Conservation (phyloP, 2,888 invertebrate genomes). For the Branchipolynoe longqiensis region DNA sequence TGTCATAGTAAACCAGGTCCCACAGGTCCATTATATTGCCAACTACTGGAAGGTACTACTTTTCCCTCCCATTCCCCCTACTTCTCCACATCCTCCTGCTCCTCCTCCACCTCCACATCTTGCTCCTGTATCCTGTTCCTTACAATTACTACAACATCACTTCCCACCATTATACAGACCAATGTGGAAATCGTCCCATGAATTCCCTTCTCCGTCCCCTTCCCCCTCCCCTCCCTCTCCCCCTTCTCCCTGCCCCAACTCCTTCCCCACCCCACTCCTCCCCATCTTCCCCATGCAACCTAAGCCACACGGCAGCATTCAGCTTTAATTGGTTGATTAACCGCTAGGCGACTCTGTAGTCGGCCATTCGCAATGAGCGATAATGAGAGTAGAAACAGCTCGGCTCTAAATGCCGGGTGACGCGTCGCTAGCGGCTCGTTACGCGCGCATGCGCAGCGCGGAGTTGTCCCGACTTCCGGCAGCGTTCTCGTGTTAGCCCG, state of each 20-base stretch:
- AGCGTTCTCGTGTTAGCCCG: neutral
- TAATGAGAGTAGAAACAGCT: neutral
- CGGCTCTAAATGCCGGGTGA: neutral
- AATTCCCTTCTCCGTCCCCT: conserved; percentile 5
- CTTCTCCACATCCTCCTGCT: too few relatives aligned
- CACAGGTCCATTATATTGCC: too few relatives aligned
- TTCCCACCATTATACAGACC: too few relatives aligned
- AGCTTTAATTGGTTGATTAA: conserved; percentile 8
- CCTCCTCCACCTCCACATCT: too few relatives aligned
- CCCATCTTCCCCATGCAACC: neutral
- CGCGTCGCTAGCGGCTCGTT: conserved; percentile 7
- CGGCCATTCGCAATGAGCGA: conserved; percentile 15
- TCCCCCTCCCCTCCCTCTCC: neutral
- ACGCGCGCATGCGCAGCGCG: conserved; percentile 1
- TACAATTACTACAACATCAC: too few relatives aligned
- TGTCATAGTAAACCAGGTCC: too few relatives aligned
- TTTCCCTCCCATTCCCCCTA: too few relatives aligned
- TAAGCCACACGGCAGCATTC: neutral
- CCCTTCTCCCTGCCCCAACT: neutral
- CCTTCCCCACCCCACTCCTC: neutral
- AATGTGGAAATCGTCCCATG: too few relatives aligned
- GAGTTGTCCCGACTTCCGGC: neutral
- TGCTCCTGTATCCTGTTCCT: too few relatives aligned
- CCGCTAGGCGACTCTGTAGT: neutral
- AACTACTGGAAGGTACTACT: too few relatives aligned